Percentiles rank a stretch among this genome's conserved stretches.
phyloP scores from a whole-genome alignment of 2,113 vertebrate species.

The Silurus glanis region DNA sequence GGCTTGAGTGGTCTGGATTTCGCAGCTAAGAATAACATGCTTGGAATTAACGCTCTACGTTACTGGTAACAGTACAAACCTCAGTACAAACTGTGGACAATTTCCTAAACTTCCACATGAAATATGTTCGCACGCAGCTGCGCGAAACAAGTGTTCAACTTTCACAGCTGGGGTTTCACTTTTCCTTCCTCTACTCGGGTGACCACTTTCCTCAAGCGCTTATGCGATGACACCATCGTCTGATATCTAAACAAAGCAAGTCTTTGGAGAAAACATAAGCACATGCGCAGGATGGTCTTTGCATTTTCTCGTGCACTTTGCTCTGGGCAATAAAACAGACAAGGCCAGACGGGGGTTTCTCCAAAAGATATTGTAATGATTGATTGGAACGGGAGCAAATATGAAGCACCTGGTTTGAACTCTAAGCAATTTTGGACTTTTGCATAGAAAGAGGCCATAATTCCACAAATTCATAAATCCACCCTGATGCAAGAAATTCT shows the following conservation, averaged over 20 bases:
- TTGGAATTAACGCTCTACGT: constrained; percentile 5
- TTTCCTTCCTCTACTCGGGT: constrained; percentile 47
- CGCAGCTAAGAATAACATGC: not conserved
- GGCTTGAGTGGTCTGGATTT: not conserved
- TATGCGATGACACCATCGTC: constrained; percentile 50
- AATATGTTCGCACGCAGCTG: constrained; percentile 58
- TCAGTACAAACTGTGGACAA: not conserved
- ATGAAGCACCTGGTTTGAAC: constrained; percentile 46
- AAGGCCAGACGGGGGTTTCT: not conserved
- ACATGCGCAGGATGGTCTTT: not conserved
- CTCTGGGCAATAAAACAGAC: not conserved
- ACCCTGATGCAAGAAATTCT: not conserved
- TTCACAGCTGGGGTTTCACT: constrained; percentile 60
- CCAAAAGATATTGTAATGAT: not conserved
- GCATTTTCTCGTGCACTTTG: not conserved
- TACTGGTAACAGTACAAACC: not conserved
- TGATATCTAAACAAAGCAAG: constrained; percentile 26
- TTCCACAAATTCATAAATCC: constrained; percentile 37
- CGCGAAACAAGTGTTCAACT: constrained; percentile 53
- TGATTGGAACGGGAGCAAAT: not conserved
- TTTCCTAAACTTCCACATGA: constrained; percentile 29
- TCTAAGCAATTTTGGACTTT: constrained; percentile 37
- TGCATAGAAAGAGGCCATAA: constrained; percentile 43
- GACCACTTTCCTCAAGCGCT: constrained; percentile 54
- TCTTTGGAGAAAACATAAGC: constrained; percentile 26